Evolutionary conservation across 2,888 invertebrate genomes (phyloP), one percentile per base, ranked within the genome.

Genomic region (Cheilosia urbana): DNA sequence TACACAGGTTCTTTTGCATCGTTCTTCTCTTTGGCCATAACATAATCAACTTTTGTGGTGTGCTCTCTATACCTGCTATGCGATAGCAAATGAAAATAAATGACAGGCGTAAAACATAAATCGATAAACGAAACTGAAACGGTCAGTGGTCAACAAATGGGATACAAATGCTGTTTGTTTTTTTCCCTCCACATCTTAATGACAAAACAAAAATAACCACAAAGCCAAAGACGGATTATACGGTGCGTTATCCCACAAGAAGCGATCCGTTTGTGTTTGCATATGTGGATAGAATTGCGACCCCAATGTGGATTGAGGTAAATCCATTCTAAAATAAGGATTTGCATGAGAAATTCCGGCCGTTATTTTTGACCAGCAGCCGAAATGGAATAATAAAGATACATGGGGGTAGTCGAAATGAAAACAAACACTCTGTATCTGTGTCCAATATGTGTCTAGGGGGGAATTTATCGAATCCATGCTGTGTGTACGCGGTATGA

Each of bases 161-260:
- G 4, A 57, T 19, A 17, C 57, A 57, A 57, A 57, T 34, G 6
- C 24, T 11, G 9, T 30, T 30, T 9, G 0, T 30, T 6, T 9
- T 7, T 9, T 30, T 15, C 19, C n/a, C 37, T 58, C 37, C 7
- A 21, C 6, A 40, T 21, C 27, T 37, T 13, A 49, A 21, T 21
- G 6, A 51, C 13, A 37, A 40, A 27, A 27, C 30, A 42, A 17
- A 45, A 55, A 62, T 15, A 73, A 45, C 73, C 63, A 55, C 63
- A 63, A 73, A 63, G 45, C 72, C 47, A 73, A 62, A 63, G 73
- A 73, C 30, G 53, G 62, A 73, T 73, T 63, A 73, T 42, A 55
- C 17, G 49, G 21, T 49, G 30, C 17, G 34, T 34, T 15, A 30
- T 19, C 34, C 9, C 34, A n/a, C 9, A 51, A 7, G 34, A 37